These are phyloP conservation scores for Pachycephus smyrnensis DNA, from an alignment of 2,888 invertebrate species.

Conservation along the genomic window DNA sequence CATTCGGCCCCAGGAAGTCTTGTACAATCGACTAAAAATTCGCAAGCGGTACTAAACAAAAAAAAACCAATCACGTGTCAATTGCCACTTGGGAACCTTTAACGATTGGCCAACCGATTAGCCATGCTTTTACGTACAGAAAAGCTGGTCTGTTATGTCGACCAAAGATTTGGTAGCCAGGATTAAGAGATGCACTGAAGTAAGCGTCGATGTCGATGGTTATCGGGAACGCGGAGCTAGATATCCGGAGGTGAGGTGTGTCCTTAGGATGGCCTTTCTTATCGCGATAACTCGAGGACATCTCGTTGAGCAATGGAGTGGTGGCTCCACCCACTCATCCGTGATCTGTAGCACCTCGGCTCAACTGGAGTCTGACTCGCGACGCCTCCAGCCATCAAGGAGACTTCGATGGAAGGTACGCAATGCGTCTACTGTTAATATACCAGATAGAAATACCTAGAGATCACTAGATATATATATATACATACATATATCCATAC, in stretches of 20 bases:
- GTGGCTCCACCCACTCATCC: constrained; percentile 61
- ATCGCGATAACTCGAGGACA: constrained; percentile 65
- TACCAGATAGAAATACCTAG: not conserved
- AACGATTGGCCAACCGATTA: not conserved
- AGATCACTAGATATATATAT: not conserved
- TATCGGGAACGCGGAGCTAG: constrained; percentile 41
- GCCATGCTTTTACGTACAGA: not conserved
- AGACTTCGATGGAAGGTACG: constrained; percentile 35
- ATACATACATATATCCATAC: not conserved
- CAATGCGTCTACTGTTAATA: not conserved
- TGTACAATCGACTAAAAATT: not conserved
- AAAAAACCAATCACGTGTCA: not conserved
- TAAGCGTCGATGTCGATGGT: constrained; percentile 39
- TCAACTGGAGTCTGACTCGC: constrained; percentile 18
- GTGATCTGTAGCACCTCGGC: constrained; percentile 47
- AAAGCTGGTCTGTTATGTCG: not conserved
- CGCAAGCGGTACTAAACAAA: too few species aligned
- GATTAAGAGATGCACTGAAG: not conserved
- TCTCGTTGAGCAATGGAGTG: constrained; percentile 58
- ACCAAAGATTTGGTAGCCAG: not conserved
- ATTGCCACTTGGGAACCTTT: not conserved
- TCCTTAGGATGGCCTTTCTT: constrained; percentile 65
- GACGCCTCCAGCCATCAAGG: constrained; percentile 52
- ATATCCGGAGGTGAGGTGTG: constrained; percentile 45
- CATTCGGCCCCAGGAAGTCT: not conserved